Conservation (phyloP, 2,888 invertebrate genomes). For the Campoplex capitator region DNA sequence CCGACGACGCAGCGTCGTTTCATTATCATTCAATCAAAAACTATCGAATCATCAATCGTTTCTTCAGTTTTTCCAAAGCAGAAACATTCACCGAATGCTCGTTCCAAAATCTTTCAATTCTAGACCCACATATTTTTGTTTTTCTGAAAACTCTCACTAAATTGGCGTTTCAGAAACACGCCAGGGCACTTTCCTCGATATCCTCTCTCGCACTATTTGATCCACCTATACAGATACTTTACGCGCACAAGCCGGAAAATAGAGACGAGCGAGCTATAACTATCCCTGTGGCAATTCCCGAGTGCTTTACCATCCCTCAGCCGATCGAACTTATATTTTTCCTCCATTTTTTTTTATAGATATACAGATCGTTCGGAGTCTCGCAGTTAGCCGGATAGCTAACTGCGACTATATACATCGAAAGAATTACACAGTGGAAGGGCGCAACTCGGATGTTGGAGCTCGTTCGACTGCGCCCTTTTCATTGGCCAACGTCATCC, state of each 20-base stretch:
- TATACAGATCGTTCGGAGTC: conserved; percentile 3
- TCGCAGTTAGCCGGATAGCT: conserved; percentile 33
- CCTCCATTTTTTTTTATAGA: conserved; percentile 5
- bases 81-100: background rate
- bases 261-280: conserved; percentile 57
- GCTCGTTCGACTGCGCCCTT: background rate
- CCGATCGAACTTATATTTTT: conserved; percentile 64
- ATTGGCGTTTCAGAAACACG: conserved; percentile 47
- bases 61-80: background rate
- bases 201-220: conserved; percentile 6
- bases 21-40: too few species aligned
- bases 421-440: background rate
- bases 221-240: conserved; percentile 29
- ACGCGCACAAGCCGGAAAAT: conserved; percentile 34
- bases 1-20: background rate
- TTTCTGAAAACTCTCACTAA: conserved; percentile 15
- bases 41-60: background rate
- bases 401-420: background rate
- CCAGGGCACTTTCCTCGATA: conserved; percentile 65
- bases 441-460: background rate
- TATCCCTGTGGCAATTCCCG: conserved; percentile 63
- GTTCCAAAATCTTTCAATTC: background rate
- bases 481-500: background rate
- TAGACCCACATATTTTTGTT: conserved; percentile 1
- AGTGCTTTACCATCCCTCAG: conserved; percentile 60